These are phyloP conservation scores for Myotis myotis DNA, from an alignment of 2,797 vertebrate species.

Conservation along the genomic window DNA sequence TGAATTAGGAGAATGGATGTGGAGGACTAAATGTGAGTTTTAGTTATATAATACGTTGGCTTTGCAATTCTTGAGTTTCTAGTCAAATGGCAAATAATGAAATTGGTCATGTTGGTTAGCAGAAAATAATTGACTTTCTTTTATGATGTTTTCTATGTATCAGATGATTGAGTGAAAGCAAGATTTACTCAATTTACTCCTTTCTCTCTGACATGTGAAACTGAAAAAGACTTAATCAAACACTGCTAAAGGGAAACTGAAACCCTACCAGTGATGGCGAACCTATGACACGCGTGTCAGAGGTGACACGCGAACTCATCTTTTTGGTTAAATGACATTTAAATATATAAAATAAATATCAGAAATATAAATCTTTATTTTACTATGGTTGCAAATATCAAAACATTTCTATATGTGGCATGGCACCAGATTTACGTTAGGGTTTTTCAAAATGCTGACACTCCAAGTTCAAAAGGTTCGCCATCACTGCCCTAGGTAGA, in stretches of 20 bases:
- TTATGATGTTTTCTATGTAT: background rate
- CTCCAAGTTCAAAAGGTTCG: no score
- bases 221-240: background rate
- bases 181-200: background rate
- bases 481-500: no score
- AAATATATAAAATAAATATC: no score
- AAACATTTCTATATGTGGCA: no score
- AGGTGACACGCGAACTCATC: no score
- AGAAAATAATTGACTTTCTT: conserved; percentile 44
- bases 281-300: no score
- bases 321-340: no score
- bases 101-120: background rate
- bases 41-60: background rate
- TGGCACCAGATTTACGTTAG: no score
- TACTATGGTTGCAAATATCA: no score
- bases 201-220: background rate
- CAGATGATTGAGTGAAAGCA: conserved; percentile 14
- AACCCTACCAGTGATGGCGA: background rate
- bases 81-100: background rate
- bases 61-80: conserved; percentile 11
- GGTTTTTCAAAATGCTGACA: no score
- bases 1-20: background rate
- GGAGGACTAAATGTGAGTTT: background rate
- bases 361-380: no score
- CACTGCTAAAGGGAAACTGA: background rate